Base-by-base conservation (phyloP, 2,797 vertebrate genomes). In the Balearica regulorum region DNA sequence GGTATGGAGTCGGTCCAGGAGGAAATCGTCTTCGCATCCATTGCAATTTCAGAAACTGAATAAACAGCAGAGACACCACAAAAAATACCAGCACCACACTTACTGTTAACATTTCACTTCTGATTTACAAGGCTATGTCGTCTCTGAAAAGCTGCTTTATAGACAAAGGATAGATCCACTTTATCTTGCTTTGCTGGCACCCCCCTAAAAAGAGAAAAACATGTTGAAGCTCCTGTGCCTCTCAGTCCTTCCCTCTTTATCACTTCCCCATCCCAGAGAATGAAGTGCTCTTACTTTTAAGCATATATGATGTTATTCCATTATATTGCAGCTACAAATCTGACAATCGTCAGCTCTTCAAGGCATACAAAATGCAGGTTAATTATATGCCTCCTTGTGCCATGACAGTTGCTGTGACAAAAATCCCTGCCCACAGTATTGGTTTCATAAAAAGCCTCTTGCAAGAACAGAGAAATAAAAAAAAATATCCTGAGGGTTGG, bases 1-100 rank as follows among this genome's bases (percentile, higher is more conserved):
- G 97, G 22, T 96, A 72, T 4, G 97, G 90, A 58, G 83, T 76
- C 6, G 94, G 97, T 20, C 97, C 97, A 3, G 98, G 97, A 82
- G 96, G 98, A 54, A 96, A 37, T 10, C 0, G 24, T 53, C 61
- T 88, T 85, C 92, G 43, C 29, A 70, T 62, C 94, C 94, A 57
- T 51, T 39, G 95, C 31, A 97, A 22, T 64, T 62, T 66, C 13
- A 86, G 51, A 60, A 96, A 94, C 57, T 95, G 55, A 77, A 93
- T 14, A 26, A 80, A 35, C 29, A 97, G 49, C 57, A 97, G 89
- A 79, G 35, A 93, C 20, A 65, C 5, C 1, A 79, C 51, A 68
- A 95, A 55, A 31, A 80, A 5, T 13, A 89, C 11, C 44, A 97
- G 72, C 29, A 58, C 11, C 0, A 24, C 55, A 26, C 94, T 80